Conservation (phyloP, 92 coral and sea anemone species). For the Umimayanthus kanabou region DNA sequence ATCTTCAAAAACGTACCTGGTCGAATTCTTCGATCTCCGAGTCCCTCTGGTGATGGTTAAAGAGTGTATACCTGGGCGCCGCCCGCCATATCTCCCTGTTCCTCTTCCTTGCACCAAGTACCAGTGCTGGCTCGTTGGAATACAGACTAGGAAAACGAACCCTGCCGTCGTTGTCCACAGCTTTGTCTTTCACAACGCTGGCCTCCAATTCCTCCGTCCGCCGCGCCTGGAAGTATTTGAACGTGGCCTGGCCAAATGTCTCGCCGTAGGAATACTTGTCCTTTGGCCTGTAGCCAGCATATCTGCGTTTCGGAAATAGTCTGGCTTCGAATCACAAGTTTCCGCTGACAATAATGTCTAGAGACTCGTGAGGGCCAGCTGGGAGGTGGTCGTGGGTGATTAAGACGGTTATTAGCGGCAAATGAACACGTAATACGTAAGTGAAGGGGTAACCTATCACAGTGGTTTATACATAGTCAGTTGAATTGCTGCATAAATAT, state of each 20-base stretch:
- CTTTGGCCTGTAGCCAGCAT: constrained; percentile 86
- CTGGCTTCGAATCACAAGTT: too few species aligned
- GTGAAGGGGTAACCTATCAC: too few species aligned
- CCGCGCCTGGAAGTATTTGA: constrained; percentile 75
- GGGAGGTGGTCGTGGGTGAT: too few species aligned
- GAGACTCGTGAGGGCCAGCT: too few species aligned
- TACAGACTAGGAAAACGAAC: constrained; percentile 66
- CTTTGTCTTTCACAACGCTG: constrained; percentile 57
- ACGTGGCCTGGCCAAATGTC: constrained; percentile 82
- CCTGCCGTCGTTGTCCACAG: constrained; percentile 58
- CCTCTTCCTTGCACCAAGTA: constrained; percentile 69
- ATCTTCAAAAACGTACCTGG: constrained; percentile 42
- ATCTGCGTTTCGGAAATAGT: constrained; percentile 40
- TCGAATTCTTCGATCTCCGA: constrained; percentile 66
- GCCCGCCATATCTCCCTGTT: constrained; percentile 67
- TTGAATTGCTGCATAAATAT: too few species aligned
- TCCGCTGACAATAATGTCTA: too few species aligned
- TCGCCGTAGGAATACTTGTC: constrained; percentile 76
- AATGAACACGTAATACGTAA: too few species aligned
- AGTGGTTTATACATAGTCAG: too few species aligned
- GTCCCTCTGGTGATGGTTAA: constrained; percentile 71
- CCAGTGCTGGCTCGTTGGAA: constrained; percentile 75
- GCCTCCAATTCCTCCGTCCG: constrained; percentile 49
- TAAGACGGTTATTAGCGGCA: too few species aligned
- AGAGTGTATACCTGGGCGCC: constrained; percentile 59